Conservation (phyloP, 1,140 invertebrate genomes). For the Bombus consobrinus region DNA sequence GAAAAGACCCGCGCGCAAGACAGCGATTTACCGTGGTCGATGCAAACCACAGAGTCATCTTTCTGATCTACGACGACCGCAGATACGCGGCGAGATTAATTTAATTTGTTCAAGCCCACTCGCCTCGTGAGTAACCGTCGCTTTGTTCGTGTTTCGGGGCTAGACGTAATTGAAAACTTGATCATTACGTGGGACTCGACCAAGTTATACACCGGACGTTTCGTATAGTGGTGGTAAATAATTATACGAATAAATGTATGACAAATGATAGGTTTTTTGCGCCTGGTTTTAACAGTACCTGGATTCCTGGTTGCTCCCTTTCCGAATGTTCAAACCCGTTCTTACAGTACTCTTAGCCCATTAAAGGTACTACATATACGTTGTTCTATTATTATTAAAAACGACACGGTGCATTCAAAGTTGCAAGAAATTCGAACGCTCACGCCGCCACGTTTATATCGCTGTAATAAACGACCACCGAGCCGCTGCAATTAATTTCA, state of each 20-base stretch:
- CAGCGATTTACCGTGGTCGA: conserved; percentile 35
- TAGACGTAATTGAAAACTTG: conserved; percentile 8
- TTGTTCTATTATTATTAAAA: background rate
- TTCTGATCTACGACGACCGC: conserved; percentile 11
- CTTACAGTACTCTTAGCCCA: background rate
- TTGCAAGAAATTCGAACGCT: conserved; percentile 21
- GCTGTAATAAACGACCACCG: conserved; percentile 14
- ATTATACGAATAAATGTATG: conserved; percentile 8
- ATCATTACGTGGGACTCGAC: background rate
- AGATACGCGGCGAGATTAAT: conserved; percentile 34
- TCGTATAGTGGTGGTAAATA: background rate
- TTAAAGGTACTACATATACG: background rate
- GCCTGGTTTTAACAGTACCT: background rate
- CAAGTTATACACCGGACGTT: background rate
- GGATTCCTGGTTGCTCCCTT: background rate
- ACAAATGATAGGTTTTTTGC: conserved; percentile 15
- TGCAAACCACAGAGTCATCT: conserved; percentile 27
- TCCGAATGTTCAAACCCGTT: background rate
- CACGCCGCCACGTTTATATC: background rate
- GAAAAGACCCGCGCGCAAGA: background rate
- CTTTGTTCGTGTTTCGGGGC: background rate
- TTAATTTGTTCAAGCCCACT: conserved; percentile 25
- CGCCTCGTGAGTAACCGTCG: background rate
- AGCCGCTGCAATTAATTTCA: conserved; percentile 36
- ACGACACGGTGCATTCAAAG: conserved; percentile 27